phyloP scores from a whole-genome alignment of 2,888 invertebrate genomes.

The Drosophila setosimentum region DNA sequence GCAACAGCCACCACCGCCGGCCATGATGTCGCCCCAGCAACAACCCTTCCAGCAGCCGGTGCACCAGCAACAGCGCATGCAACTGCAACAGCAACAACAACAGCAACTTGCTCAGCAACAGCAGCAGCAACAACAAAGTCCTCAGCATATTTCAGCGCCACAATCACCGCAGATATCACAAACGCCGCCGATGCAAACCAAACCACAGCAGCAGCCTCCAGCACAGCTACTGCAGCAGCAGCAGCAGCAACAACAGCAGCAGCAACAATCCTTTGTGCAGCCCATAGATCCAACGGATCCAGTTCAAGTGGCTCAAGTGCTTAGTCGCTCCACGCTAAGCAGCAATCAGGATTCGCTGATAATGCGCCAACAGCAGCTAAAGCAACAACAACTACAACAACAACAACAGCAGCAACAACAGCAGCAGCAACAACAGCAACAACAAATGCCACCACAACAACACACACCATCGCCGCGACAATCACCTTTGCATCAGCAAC shows the following conservation, averaged over 20 bases:
- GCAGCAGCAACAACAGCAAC: conserved; percentile 66
- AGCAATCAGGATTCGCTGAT: conserved; percentile 84
- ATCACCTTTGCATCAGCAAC: conserved; percentile 64
- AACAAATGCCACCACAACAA: conserved; percentile 55
- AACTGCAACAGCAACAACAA: conserved; percentile 71
- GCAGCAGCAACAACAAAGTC: conserved; percentile 80
- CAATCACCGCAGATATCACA: conserved; percentile 81
- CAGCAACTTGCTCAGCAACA: conserved; percentile 73
- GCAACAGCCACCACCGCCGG: conserved; percentile 60
- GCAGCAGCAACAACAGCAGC: conserved; percentile 48
- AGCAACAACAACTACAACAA: conserved; percentile 80
- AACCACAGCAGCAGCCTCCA: conserved; percentile 70
- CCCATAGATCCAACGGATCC: conserved; percentile 85
- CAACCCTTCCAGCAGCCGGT: conserved; percentile 83
- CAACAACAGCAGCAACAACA: conserved; percentile 75
- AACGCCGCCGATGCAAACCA: conserved; percentile 75
- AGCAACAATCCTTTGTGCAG: conserved; percentile 75
- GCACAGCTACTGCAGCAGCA: conserved; percentile 71
- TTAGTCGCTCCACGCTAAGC: conserved; percentile 83
- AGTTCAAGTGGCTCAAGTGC: conserved; percentile 84
- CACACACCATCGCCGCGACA: conserved; percentile 61
- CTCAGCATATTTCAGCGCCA: conserved; percentile 80
- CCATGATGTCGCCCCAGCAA: conserved; percentile 71
- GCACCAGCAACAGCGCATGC: conserved; percentile 78
- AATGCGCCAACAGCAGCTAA: conserved; percentile 83